Evolutionary conservation across 2,888 invertebrate genomes (phyloP).

Genomic region (Cetonia aurata): DNA sequence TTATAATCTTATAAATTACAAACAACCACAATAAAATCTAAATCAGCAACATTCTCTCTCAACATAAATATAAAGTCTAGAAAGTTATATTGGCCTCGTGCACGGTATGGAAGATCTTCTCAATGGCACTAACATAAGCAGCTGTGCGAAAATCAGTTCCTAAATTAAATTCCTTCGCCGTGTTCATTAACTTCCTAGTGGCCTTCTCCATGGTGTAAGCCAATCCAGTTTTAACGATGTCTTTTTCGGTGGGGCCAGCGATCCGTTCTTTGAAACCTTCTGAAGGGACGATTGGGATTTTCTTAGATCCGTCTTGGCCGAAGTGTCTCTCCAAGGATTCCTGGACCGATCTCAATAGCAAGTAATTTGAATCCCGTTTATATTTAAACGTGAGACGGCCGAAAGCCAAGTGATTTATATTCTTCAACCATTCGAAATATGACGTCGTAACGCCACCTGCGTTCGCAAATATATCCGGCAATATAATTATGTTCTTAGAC

Average conservation of each 20-base stretch:
- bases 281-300: slow-evolving; percentile 71
- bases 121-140: slow-evolving; percentile 52
- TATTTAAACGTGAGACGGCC: slow-evolving; percentile 90
- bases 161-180: slow-evolving; percentile 77
- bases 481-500: slow-evolving; percentile 79
- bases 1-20: no score
- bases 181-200: slow-evolving; percentile 75
- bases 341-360: slow-evolving; percentile 75
- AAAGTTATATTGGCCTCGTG: slow-evolving; percentile 54
- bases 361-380: slow-evolving; percentile 86
- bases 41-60: no score
- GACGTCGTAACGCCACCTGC: slow-evolving; percentile 93
- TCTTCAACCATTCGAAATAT: slow-evolving; percentile 93
- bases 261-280: slow-evolving; percentile 77
- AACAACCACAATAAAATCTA: no score
- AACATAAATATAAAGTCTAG: slow-evolving; percentile 68
- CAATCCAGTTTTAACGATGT: slow-evolving; percentile 87
- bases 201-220: slow-evolving; percentile 87
- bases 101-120: slow-evolving; percentile 52
- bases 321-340: slow-evolving; percentile 67
- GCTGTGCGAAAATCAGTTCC: slow-evolving; percentile 64
- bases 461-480: slow-evolving; percentile 84
- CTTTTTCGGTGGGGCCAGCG: slow-evolving; percentile 84
- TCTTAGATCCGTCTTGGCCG: slow-evolving; percentile 46
- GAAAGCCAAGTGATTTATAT: slow-evolving; percentile 90